Evolutionary conservation across 2,113 vertebrate genomes (phyloP).

Genomic region (Colaptes auratus): DNA sequence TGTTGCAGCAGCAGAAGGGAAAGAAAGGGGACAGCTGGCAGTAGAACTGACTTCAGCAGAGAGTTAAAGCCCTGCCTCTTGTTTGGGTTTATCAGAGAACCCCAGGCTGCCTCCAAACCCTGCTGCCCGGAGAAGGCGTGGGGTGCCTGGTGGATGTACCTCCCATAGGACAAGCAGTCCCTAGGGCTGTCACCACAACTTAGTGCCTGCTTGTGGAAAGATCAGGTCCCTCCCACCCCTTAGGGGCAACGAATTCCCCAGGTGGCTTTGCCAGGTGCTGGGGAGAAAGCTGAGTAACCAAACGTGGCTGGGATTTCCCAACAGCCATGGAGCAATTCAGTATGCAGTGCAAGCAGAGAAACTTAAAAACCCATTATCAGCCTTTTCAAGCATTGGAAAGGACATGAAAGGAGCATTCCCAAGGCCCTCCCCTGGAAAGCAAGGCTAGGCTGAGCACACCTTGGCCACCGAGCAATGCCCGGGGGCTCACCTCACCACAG

Average conservation of each 20-base stretch:
- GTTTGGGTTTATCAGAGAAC: not conserved
- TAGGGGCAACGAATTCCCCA: not conserved
- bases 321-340: not conserved
- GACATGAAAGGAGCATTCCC: not conserved
- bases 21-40: not conserved
- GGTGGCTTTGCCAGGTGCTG: not conserved
- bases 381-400: not conserved
- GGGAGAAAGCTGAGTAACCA: not conserved
- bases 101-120: not conserved
- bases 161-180: conserved; percentile 5
- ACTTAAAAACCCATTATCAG: not conserved
- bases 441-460: not conserved
- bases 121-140: not conserved
- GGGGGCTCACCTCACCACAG: not conserved
- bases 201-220: fast-evolving
- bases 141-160: not conserved
- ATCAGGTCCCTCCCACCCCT: not conserved
- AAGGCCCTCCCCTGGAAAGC: not conserved
- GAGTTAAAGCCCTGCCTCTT: not conserved
- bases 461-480: fast-evolving
- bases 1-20: not conserved
- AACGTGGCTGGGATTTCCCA: not conserved
- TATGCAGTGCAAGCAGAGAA: fast-evolving
- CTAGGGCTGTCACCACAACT: not conserved
- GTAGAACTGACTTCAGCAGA: not conserved